Evolutionary conservation across 2,888 invertebrate genomes (phyloP).

Genomic region (Cremastinae sp.): DNA sequence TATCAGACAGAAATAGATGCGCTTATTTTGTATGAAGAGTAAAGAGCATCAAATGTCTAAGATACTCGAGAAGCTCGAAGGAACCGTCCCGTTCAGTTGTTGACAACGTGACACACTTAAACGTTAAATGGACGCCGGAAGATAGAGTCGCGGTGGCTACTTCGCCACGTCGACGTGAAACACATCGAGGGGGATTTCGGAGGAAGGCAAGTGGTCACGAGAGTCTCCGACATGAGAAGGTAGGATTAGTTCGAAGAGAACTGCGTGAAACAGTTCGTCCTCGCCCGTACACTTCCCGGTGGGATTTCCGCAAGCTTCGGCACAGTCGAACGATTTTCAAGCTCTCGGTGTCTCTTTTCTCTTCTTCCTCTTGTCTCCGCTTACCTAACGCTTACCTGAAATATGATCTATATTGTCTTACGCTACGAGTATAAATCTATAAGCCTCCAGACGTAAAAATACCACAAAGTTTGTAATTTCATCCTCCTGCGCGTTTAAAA

Average conservation of each 20-base stretch:
- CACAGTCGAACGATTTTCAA: conserved; percentile 19
- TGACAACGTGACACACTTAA: conserved; percentile 43
- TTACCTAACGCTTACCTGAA: neutral
- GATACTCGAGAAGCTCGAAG: conserved; percentile 11
- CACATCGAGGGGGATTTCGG: conserved; percentile 11
- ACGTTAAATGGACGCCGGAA: conserved; percentile 11
- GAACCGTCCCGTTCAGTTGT: conserved; percentile 33
- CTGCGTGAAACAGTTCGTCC: conserved; percentile 35
- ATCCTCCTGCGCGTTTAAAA: too few relatives aligned
- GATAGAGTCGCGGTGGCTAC: conserved; percentile 29
- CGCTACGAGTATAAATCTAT: too few relatives aligned
- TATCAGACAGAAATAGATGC: neutral
- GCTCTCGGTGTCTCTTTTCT: neutral
- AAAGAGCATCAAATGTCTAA: conserved; percentile 1
- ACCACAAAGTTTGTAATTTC: too few relatives aligned
- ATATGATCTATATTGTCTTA: neutral
- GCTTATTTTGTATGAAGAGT: neutral
- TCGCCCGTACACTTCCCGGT: neutral
- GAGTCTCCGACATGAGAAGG: conserved; percentile 51
- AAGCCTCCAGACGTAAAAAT: too few relatives aligned
- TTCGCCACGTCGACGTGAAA: conserved; percentile 30
- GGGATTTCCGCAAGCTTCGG: conserved; percentile 25
- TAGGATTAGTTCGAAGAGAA: conserved; percentile 56
- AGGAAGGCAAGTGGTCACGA: conserved; percentile 52
- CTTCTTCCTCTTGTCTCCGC: conserved; percentile 6